phyloP scores from a whole-genome alignment of 1,140 invertebrate species.

The Copidosoma floridanum region DNA sequence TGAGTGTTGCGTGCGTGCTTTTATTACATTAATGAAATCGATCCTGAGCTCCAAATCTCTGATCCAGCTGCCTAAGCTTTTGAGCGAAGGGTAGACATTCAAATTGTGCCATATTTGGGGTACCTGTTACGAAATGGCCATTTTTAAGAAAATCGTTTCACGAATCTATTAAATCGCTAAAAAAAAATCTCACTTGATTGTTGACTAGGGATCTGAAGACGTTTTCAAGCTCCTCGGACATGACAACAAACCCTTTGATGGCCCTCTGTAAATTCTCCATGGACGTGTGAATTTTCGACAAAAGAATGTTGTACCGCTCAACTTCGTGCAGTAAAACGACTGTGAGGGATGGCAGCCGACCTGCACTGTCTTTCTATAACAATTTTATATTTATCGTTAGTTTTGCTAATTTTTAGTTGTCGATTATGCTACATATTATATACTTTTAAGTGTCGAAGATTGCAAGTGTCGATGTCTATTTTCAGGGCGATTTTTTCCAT shows the following conservation, averaged over 20 bases:
- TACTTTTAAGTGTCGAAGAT: conserved; percentile 58
- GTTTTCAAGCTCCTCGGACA: conserved; percentile 82
- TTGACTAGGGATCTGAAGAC: conserved; percentile 75
- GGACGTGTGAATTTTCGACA: conserved; percentile 69
- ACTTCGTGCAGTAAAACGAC: conserved; percentile 84
- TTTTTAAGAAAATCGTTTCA: too few relatives aligned
- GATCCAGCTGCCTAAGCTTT: conserved; percentile 80
- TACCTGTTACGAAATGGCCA: conserved; percentile 56
- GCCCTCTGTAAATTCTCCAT: conserved; percentile 77
- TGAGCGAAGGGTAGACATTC: conserved; percentile 81
- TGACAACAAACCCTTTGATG: conserved; percentile 82
- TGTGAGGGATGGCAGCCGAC: conserved; percentile 74
- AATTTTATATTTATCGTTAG: too few relatives aligned
- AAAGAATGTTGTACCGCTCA: conserved; percentile 78
- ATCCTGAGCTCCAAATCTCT: conserved; percentile 74
- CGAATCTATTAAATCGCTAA: neutral
- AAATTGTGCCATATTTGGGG: conserved; percentile 75
- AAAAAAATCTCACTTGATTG: conserved; percentile 61
- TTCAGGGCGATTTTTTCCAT: conserved; percentile 59
- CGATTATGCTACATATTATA: conserved; percentile 1
- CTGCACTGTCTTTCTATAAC: conserved; percentile 63
- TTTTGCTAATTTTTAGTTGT: neutral
- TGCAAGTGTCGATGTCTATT: conserved; percentile 61
- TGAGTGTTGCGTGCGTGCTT: neutral
- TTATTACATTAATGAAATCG: conserved; percentile 69